Evolutionary conservation across 53 echinoderm and acorn worm species (phyloP), one percentile per base, ranked within the genome.

Genomic region (Astropecten irregularis): DNA sequence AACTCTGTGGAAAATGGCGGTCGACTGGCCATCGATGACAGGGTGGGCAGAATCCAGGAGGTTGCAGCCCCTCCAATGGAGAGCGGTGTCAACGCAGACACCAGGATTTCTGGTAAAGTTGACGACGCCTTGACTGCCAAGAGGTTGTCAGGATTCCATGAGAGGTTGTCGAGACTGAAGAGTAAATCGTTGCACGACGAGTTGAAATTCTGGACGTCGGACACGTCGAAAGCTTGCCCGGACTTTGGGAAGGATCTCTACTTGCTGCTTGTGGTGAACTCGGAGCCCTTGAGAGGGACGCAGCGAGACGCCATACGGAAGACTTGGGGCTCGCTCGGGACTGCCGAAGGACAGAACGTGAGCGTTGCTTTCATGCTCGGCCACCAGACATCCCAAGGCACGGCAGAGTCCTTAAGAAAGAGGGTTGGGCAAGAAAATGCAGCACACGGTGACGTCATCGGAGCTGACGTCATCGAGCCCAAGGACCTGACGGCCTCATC

Each of bases 301-400:
- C 88, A 92, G 52, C 60, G 95, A 19, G 50, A 83, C 23, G 95
- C 93, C 2, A 88, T 93, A 26, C 83, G 95, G 4, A 73, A 67
- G 1, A 85, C 95, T 13, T 95, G 88, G 84, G 90, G 74, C 2
- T 52, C 71, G 22, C 57, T 66, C 40, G 31, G 56, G 19, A 21
- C 42, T 2, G 77, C 69, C 0, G 64, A 83, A 4, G 88, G 88
- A 8, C 48, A 81, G 23, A 89, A 76, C 5, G 81, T 93, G 19
- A 54, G 40, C 38, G 58, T 73, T 2, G 46, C 88, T 26, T 95
- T 93, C 67, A 47, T 95, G 49, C 64, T 88, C 10, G 81, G 81
- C 35, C 77, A 66, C n/a, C 87, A 65, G 18, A 49, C 66, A 2
- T 52, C 35, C 3, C 4, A 51, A 25, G 40, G 39, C 40, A 73